A percentile compares a stretch with the other conserved stretches of the same genome.
Evolutionary conservation across 2,113 vertebrate genomes (phyloP).

Genomic region (Paramisgurnus dabryanus): DNA sequence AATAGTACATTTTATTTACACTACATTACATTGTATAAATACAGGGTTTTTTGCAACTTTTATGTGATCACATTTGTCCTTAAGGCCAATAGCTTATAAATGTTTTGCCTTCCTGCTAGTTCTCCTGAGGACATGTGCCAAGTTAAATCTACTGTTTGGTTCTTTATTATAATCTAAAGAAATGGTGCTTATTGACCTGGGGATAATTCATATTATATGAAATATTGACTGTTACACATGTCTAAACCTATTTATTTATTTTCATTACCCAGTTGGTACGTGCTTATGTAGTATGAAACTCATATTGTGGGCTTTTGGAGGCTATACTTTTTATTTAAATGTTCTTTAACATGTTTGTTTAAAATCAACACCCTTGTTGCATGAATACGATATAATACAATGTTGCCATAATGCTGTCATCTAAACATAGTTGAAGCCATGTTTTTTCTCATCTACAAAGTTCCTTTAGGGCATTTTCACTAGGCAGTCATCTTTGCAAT

Average conservation of each 20-base stretch:
- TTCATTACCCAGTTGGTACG: neutral
- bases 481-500: too few relatives aligned
- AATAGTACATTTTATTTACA: neutral
- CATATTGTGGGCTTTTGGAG: neutral
- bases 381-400: too few relatives aligned
- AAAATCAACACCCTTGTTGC: too few relatives aligned
- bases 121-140: constrained; percentile 7
- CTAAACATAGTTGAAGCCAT: too few relatives aligned
- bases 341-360: too few relatives aligned
- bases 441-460: too few relatives aligned
- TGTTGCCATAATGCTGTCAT: too few relatives aligned
- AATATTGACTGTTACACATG: neutral
- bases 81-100: constrained; percentile 17
- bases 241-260: neutral
- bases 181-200: constrained; percentile 41
- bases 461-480: too few relatives aligned
- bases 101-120: neutral
- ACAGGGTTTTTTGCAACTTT: neutral
- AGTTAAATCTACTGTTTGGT: neutral
- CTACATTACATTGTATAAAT: neutral
- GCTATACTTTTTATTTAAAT: too few relatives aligned
- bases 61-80: neutral
- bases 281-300: neutral
- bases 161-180: constrained; percentile 21
- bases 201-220: constrained; percentile 41